Percentiles rank a stretch among this genome's conserved stretches.
Conservation (phyloP, 2,888 invertebrate genomes). For the Anarsia innoxiella region DNA sequence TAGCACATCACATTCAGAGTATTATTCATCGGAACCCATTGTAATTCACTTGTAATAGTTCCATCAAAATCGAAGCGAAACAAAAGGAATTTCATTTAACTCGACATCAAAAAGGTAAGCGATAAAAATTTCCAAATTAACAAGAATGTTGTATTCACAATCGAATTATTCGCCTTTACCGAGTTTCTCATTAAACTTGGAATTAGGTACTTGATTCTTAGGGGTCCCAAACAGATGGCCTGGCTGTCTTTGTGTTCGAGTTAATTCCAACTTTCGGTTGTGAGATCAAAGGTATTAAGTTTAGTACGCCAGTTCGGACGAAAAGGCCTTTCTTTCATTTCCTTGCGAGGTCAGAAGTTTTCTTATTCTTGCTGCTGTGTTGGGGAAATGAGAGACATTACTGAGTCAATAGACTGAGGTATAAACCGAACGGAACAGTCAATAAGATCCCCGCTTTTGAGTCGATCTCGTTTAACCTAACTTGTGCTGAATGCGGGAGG, state of each 20-base stretch:
- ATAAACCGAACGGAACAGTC: slow-evolving; percentile 55
- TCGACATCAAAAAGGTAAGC: slow-evolving; percentile 31
- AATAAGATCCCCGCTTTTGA: slow-evolving; percentile 57
- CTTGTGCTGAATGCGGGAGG: slow-evolving; percentile 46
- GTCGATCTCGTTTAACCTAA: slow-evolving; percentile 50
- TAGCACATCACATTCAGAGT: slow-evolving; percentile 28
- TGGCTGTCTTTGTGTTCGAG: slow-evolving; percentile 58
- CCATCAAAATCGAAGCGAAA: slow-evolving; percentile 17
- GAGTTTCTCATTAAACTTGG: slow-evolving; percentile 63
- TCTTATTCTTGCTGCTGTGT: slow-evolving; percentile 62
- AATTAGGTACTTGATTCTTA: slow-evolving; percentile 52
- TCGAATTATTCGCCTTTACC: slow-evolving; percentile 55
- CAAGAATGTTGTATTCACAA: slow-evolving; percentile 46
- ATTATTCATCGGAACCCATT: slow-evolving; percentile 29
- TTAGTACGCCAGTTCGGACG: slow-evolving; percentile 43
- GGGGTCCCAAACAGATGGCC: slow-evolving; percentile 54
- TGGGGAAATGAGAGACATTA: slow-evolving; percentile 71
- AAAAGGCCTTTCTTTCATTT: slow-evolving; percentile 62
- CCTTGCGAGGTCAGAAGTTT: slow-evolving; percentile 58
- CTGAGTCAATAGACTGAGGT: slow-evolving; percentile 63
- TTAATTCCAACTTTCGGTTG: slow-evolving; percentile 60
- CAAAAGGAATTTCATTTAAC: slow-evolving; percentile 28
- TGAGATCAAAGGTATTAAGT: slow-evolving; percentile 68
- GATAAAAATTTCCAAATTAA: slow-evolving; percentile 34
- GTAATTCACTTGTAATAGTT: slow-evolving; percentile 17